phyloP scores from a whole-genome alignment of 2,113 vertebrate species.

The Gasterosteus aculeatus region DNA sequence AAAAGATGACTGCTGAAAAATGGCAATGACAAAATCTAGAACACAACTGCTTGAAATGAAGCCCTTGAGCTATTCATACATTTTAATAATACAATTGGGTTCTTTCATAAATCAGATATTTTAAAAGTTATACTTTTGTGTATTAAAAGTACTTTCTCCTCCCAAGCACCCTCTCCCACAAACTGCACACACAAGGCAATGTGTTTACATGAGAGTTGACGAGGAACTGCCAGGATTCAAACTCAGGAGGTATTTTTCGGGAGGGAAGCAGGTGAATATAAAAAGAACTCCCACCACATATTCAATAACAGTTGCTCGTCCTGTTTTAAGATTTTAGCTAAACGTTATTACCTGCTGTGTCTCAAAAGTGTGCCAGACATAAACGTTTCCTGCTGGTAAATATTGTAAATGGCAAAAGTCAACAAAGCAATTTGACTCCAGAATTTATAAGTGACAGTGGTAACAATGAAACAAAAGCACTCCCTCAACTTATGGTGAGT shows the following conservation, averaged over 20 bases:
- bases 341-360: background rate
- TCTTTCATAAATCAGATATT: constrained; percentile 20
- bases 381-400: constrained; percentile 16
- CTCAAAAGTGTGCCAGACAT: constrained; percentile 13
- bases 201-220: constrained; percentile 36
- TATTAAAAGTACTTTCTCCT: background rate
- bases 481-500: background rate
- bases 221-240: constrained; percentile 23
- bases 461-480: background rate
- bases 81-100: background rate
- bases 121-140: constrained; percentile 1
- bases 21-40: background rate
- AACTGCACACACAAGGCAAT: constrained; percentile 15
- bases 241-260: constrained; percentile 35
- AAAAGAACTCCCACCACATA: constrained; percentile 12
- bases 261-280: constrained; percentile 24
- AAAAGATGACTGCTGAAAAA: background rate
- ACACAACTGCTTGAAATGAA: background rate
- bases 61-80: background rate
- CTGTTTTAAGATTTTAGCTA: constrained; percentile 10
- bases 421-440: constrained; percentile 16
- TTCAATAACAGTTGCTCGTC: constrained; percentile 5
- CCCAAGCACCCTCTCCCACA: background rate
- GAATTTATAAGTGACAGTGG: constrained; percentile 7
- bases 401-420: constrained; percentile 18